Base-by-base conservation (phyloP, 1,140 invertebrate species). In the Saxidomus purpurata region DNA sequence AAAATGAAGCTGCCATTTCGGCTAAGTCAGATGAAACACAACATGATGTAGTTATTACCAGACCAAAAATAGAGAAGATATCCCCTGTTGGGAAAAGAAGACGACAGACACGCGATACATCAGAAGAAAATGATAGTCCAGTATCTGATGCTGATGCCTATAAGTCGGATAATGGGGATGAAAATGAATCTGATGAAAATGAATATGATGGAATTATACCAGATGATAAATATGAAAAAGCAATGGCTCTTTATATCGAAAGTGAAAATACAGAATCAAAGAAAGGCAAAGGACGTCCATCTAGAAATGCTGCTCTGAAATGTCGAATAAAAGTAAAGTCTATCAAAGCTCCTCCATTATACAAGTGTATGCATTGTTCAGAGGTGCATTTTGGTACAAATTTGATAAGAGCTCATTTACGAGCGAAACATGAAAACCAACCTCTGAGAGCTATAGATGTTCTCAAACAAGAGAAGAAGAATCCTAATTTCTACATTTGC, bases 331-430 rank as follows among this genome's bases (percentile, higher is more conserved):
- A 85, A 63, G 80, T 91, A 0, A 86, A 86, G 87, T 86, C 31
- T 82, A 86, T 63, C 59, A 77, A 34, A 31, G 74, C 83, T 36
- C 92, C 92, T 8, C 71, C 89, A 34, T 82, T 92, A 63, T 92
- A 88, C 74, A 86, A 80, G 36, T 92, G 92, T 83, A 77, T 91
- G 63, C 87, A 92, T 52, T 92, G 92, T 84, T 74, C 71, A 31
- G 52, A 82, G 22, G 43, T 90, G 36, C 55, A 77, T 28, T 92
- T 91, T 89, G 92, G 92, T 28, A 83, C 81, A 1, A 90, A 87
- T 40, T 52, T 92, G 25, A 90, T 91, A 47, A 87, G 79, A 59
- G 76, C 87, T 36, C 92, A 92, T 63, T 79, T 92, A 1, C 71
- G 40, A 17, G 49, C 28, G 2, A 81, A 76, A 28, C 92, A 92